phyloP scores from a whole-genome alignment of 2,113 vertebrate species.

The Butorides virescens region DNA sequence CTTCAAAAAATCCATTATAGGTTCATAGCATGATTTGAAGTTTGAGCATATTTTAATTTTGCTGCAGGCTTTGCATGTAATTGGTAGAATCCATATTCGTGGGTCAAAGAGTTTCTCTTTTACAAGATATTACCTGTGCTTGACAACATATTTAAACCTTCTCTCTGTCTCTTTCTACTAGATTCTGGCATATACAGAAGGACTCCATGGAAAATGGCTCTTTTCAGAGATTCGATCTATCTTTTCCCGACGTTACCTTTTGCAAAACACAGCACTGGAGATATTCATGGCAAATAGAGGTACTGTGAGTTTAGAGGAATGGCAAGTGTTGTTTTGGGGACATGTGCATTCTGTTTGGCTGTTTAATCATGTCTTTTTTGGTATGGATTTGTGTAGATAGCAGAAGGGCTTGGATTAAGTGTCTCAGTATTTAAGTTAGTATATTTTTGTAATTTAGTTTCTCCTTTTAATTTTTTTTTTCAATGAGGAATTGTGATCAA shows the following conservation, averaged over 20 bases:
- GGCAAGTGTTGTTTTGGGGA: neutral
- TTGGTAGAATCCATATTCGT: neutral
- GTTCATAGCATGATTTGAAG: neutral
- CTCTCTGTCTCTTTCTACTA: slow-evolving; percentile 37
- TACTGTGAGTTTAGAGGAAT: slow-evolving; percentile 57
- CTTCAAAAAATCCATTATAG: neutral
- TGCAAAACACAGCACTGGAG: slow-evolving; percentile 96
- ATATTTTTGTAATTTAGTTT: neutral
- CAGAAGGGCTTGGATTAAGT: neutral
- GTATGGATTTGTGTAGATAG: neutral
- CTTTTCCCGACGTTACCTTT: slow-evolving; percentile 93
- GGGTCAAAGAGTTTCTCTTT: neutral
- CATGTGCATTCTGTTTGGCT: neutral
- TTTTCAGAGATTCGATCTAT: slow-evolving; percentile 93
- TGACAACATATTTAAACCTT: neutral
- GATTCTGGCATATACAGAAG: slow-evolving; percentile 93
- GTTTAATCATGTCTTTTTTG: neutral
- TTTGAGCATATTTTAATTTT: neutral
- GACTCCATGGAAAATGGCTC: slow-evolving; percentile 98
- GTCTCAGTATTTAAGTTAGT: neutral
- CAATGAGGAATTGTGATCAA: neutral
- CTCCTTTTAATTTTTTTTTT: neutral
- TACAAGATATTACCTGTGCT: neutral
- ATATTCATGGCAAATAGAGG: slow-evolving; percentile 98
- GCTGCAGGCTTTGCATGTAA: neutral